Base-by-base conservation (phyloP, 2,888 invertebrate genomes). In the Arenicola marina region DNA sequence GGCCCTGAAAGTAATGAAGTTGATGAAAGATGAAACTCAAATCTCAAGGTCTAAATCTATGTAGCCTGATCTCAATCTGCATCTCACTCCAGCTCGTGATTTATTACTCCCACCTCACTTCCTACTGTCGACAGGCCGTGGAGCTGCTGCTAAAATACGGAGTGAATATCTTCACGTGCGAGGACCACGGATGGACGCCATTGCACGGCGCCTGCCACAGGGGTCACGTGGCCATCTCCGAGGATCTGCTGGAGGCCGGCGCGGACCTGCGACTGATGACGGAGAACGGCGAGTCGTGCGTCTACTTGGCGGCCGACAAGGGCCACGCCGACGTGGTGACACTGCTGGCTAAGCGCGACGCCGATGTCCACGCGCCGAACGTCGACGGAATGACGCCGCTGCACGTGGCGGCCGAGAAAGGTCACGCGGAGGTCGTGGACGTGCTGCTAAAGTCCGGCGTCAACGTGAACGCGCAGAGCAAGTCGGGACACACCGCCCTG, bases 111-210 rank as follows among this genome's bases (percentile, higher is more conserved):
- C 31, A 2, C 21, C n/a, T 31, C 24, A 1, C 21, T 56, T 24
- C n/a, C n/a, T n/a, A n/a, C n/a, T n/a, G n/a, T n/a, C n/a, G 18
- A 24, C 44, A 64, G 64, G 61, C 61, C 3, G 62, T 68, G 28
- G 66, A 66, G 26, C 53, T 66, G 43, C 55, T 68, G 61, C 46
- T 68, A 38, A 29, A 59, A 46, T 66, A 66, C 45, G 59, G 48
- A 15, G 66, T 51, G 29, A 48, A 63, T 31, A 24, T 63, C 2
- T 44, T 48, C 33, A 32, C 51, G 11, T 4, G 29, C 26, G 66
- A 63, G 21, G 51, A 56, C 18, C 59, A 48, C 15, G 38, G 45
- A n/a, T 67, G 67, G 66, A 60, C 67, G 15, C 60, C 68, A n/a
- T 28, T 65, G 21, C 66, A 66, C 51, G 59, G 44, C 28, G 61